A percentile compares a stretch with the other conserved stretches of the same genome.
Evolutionary conservation across 1,140 invertebrate species (phyloP).

Genomic region (Musca domestica): DNA sequence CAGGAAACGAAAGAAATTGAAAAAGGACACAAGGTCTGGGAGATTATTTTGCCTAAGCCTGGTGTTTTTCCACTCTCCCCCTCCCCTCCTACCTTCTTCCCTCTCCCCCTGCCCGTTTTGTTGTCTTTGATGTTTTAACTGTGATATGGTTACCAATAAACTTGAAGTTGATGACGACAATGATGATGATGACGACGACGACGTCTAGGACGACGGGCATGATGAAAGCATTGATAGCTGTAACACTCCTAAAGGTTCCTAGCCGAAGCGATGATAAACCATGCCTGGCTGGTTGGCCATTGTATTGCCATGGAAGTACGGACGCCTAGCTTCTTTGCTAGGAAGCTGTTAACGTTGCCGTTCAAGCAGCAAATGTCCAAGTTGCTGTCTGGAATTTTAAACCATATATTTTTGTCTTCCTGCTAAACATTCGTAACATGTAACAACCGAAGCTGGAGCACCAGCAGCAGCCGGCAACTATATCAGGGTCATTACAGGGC

Average conservation of each 20-base stretch:
- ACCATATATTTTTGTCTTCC: neutral
- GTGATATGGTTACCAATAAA: slow-evolving; percentile 12
- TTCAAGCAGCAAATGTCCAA: slow-evolving; percentile 8
- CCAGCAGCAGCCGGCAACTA: too few species aligned
- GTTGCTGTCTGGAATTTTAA: slow-evolving; percentile 7
- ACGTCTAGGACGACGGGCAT: neutral
- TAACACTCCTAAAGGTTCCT: too few species aligned
- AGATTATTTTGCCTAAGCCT: too few species aligned
- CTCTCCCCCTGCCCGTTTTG: neutral
- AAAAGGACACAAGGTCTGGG: neutral
- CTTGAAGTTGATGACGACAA: neutral
- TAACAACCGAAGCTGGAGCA: too few species aligned
- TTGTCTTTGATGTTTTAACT: slow-evolving; percentile 13
- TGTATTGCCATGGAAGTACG: neutral
- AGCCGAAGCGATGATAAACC: neutral
- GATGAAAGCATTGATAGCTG: too few species aligned
- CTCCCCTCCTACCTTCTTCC: neutral
- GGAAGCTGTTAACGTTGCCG: slow-evolving; percentile 15
- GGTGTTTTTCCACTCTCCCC: too few species aligned
- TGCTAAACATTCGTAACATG: too few species aligned
- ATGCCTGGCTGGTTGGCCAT: neutral
- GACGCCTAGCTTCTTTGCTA: slow-evolving; percentile 1
- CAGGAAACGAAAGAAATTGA: neutral
- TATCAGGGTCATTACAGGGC: too few species aligned
- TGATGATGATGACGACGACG: too few species aligned